A percentile compares a stretch with the other conserved stretches of the same genome.
These are phyloP conservation scores for Diglossa cyanea DNA, from an alignment of 2,797 vertebrate species.

Conservation along the genomic window DNA sequence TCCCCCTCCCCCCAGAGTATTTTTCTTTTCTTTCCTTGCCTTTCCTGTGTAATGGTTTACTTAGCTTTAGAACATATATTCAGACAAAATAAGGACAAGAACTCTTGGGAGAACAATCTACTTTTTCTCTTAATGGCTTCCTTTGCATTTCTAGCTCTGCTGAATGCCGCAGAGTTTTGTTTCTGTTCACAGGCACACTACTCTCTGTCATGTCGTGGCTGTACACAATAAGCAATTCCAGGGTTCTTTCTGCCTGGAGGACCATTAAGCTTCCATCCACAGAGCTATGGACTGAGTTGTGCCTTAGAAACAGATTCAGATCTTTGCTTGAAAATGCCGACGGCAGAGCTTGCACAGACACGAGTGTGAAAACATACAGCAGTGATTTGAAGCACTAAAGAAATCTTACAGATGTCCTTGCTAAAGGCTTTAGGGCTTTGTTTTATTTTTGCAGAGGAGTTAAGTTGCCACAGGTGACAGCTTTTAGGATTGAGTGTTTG, in stretches of 20 bases:
- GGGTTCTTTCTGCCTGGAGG: background rate
- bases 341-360: background rate
- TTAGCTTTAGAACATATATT: background rate
- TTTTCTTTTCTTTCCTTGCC: background rate
- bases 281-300: background rate
- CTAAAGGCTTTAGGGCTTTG: background rate
- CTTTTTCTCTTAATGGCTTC: background rate
- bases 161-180: background rate
- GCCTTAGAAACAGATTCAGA: background rate
- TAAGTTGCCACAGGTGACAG: background rate
- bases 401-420: background rate
- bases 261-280: background rate
- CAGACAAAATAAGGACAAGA: background rate
- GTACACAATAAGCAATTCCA: background rate
- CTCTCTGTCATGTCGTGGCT: background rate
- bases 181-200: background rate
- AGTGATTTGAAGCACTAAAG: background rate
- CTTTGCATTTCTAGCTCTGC: background rate
- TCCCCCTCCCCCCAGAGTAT: background rate
- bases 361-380: background rate
- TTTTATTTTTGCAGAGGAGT: background rate
- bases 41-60: background rate
- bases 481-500: background rate
- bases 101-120: background rate
- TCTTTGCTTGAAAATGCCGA: background rate